Percentiles rank a stretch among this genome's conserved stretches.
These are phyloP conservation scores for Endomychus coccineus DNA, from an alignment of 2,888 invertebrate genomes.

Conservation along the genomic window DNA sequence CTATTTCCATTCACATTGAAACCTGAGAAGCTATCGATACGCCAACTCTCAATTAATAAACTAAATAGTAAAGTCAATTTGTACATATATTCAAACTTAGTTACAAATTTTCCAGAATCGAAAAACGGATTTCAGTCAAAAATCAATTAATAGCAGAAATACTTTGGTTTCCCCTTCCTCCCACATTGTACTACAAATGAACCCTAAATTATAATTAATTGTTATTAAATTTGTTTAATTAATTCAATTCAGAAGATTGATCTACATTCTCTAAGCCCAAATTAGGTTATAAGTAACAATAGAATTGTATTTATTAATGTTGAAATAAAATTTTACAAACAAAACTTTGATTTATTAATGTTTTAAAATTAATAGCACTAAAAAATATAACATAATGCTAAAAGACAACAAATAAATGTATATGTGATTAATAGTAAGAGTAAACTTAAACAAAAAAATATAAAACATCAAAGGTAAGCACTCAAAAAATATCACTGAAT, in stretches of 20 bases:
- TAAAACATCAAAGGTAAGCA: too few relatives aligned
- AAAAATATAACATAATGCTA: too few relatives aligned
- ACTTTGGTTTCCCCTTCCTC: conserved; percentile 15
- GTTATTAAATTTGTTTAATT: conserved; percentile 8
- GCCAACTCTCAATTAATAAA: conserved; percentile 8
- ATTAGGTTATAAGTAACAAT: conserved; percentile 1
- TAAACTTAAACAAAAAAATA: too few relatives aligned
- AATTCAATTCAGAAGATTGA: too few relatives aligned
- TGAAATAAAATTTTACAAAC: conserved; percentile 6
- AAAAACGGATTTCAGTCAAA: conserved; percentile 12
- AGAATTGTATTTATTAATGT: too few relatives aligned
- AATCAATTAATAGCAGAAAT: conserved; percentile 6
- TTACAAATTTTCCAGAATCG: conserved; percentile 11
- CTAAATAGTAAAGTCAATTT: conserved; percentile 8
- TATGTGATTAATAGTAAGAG: too few relatives aligned
- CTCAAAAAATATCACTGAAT: too few relatives aligned
- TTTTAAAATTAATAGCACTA: too few relatives aligned
- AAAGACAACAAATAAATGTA: too few relatives aligned
- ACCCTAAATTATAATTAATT: conserved; percentile 11
- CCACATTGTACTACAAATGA: conserved; percentile 15
- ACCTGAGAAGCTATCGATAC: conserved; percentile 8
- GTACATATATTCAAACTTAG: conserved; percentile 9
- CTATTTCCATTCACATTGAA: conserved; percentile 14
- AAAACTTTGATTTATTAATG: conserved; percentile 4
- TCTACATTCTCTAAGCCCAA: conserved; percentile 10